These are phyloP conservation scores for Eretmochelys imbricata DNA, from an alignment of 2,113 vertebrate genomes.

Conservation along the genomic window DNA sequence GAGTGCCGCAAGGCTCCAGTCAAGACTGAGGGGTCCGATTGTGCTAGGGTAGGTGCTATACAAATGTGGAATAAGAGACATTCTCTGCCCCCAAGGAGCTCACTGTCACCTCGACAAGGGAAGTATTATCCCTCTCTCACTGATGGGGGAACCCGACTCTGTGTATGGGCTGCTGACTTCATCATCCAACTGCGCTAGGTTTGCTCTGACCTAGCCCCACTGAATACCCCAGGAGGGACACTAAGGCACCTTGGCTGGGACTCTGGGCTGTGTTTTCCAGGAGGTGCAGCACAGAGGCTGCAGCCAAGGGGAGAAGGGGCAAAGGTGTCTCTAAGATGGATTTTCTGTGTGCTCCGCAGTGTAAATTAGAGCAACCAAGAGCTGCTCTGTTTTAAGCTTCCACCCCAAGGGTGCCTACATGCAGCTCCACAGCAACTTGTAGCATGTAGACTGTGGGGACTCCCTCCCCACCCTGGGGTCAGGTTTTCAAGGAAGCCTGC, in stretches of 20 bases:
- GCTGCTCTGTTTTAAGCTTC: not conserved
- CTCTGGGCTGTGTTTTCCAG: not conserved
- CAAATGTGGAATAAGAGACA: not conserved
- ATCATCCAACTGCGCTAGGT: not conserved
- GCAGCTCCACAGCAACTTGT: not conserved
- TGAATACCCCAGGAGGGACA: not conserved
- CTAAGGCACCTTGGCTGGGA: not conserved
- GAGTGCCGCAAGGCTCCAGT: accelerated
- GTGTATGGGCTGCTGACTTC: not conserved
- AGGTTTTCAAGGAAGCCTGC: not conserved
- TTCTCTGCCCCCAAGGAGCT: not conserved
- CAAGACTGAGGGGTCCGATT: not conserved
- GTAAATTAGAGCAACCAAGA: not conserved
- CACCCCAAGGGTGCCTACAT: not conserved
- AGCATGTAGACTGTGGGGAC: not conserved
- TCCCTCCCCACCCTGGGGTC: not conserved
- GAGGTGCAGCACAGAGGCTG: not conserved
- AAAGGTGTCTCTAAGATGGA: not conserved
- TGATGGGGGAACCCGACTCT: not conserved
- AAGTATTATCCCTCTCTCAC: not conserved
- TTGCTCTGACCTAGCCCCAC: not conserved
- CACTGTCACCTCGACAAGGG: not conserved
- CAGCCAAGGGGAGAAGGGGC: not conserved
- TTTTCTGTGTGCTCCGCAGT: not conserved
- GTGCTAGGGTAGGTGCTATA: not conserved